Conservation (phyloP, 2,113 vertebrate species). For the Ceyx margarethae region DNA sequence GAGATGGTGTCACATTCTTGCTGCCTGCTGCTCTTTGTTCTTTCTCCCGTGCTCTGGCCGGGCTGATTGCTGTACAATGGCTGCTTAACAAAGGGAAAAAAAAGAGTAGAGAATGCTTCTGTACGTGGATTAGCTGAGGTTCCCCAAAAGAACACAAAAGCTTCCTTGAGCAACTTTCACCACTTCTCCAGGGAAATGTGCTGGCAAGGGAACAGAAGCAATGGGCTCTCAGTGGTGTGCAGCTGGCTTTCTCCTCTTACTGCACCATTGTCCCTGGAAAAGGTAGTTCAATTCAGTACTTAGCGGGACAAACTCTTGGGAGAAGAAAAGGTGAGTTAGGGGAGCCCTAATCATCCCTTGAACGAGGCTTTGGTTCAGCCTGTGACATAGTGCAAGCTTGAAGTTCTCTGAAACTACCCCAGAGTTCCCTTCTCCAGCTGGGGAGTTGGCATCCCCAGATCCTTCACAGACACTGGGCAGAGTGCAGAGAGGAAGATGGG, state of each 20-base stretch:
- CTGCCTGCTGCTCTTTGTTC: conserved; percentile 64
- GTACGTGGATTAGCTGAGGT: neutral
- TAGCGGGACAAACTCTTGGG: neutral
- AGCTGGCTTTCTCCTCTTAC: neutral
- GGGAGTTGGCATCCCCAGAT: neutral
- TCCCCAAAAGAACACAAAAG: neutral
- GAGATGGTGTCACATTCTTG: conserved; percentile 28
- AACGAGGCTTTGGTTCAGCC: neutral
- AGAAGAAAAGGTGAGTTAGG: neutral
- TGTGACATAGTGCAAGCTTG: neutral
- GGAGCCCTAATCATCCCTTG: neutral
- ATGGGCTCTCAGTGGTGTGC: neutral
- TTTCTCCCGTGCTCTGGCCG: neutral
- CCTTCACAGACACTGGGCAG: neutral
- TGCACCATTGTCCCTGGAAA: neutral
- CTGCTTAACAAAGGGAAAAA: neutral
- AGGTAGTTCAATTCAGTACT: neutral
- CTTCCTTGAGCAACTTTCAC: neutral
- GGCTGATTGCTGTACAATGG: neutral
- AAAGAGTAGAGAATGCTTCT: neutral
- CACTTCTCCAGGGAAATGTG: neutral
- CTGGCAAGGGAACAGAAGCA: neutral
- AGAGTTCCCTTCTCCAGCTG: too few species aligned
- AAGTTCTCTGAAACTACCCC: neutral
- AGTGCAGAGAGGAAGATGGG: neutral